Evolutionary conservation across 30 jellyfish, hydroid and myxozoan species (phyloP).

Genomic region (Rhopilema esculentum): DNA sequence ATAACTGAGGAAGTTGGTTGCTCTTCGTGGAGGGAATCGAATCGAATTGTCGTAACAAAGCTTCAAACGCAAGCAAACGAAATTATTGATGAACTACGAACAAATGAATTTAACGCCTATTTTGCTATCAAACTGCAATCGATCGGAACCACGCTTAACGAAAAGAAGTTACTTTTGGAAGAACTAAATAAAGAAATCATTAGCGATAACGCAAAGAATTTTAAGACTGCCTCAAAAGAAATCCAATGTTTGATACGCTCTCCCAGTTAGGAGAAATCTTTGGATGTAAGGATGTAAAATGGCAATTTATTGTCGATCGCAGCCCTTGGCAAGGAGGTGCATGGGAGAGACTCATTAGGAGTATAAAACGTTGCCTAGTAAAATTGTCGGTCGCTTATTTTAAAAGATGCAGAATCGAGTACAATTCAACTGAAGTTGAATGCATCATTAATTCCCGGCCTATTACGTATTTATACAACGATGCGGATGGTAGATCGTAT

Average conservation of each 20-base stretch:
- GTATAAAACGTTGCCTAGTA: conserved; percentile 21
- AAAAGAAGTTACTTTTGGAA: too few relatives aligned
- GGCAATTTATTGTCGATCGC: conserved; percentile 27
- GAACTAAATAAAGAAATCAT: too few relatives aligned
- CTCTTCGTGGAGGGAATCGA: too few relatives aligned
- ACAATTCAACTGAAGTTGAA: conserved; percentile 46
- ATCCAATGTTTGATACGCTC: conserved; percentile 11
- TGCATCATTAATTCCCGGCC: conserved; percentile 29
- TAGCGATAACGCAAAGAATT: conserved; percentile 20
- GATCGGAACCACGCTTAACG: too few relatives aligned
- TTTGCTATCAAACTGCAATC: too few relatives aligned
- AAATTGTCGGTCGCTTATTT: conserved; percentile 21
- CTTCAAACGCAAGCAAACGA: too few relatives aligned
- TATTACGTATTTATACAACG: conserved; percentile 16
- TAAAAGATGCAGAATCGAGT: conserved; percentile 9
- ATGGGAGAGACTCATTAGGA: conserved; percentile 28
- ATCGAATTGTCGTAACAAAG: too few relatives aligned
- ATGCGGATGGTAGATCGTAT: conserved; percentile 18
- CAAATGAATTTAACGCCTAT: too few relatives aligned
- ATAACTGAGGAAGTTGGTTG: too few relatives aligned
- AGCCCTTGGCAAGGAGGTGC: conserved; percentile 30
- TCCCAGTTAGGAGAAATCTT: background rate
- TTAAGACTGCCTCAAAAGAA: conserved; percentile 17
- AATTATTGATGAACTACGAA: too few relatives aligned
- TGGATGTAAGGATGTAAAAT: background rate